These are phyloP conservation scores for Papilio gigon DNA, from an alignment of 2,888 invertebrate species.

Conservation along the genomic window DNA sequence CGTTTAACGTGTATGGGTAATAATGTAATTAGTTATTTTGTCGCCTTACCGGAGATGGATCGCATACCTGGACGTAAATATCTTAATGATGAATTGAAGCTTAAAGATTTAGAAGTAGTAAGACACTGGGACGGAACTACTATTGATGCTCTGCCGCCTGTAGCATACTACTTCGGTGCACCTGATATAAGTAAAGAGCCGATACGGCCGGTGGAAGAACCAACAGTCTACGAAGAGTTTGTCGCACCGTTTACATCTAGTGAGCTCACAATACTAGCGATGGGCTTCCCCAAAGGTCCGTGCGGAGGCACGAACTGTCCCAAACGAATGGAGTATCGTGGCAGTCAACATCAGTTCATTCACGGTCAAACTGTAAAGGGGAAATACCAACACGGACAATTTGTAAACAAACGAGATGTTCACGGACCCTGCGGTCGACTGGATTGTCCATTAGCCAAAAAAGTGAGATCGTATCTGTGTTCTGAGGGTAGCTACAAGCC, in stretches of 20 bases:
- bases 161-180: constrained; percentile 74
- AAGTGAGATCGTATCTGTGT: constrained; percentile 66
- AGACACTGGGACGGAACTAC: constrained; percentile 76
- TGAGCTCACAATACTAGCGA: constrained; percentile 73
- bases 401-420: constrained; percentile 75
- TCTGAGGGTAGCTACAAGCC: constrained; percentile 72
- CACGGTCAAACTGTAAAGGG: constrained; percentile 69
- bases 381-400: constrained; percentile 72
- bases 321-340: constrained; percentile 74
- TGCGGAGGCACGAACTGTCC: constrained; percentile 78
- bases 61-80: constrained; percentile 75
- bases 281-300: constrained; percentile 79
- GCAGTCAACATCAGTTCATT: constrained; percentile 76
- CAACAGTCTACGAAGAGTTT: constrained; percentile 65
- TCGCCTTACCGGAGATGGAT: constrained; percentile 75
- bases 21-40: constrained; percentile 67
- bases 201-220: constrained; percentile 61
- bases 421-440: constrained; percentile 77
- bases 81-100: constrained; percentile 67
- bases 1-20: constrained; percentile 72
- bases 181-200: constrained; percentile 73
- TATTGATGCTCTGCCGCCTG: constrained; percentile 70
- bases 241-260: constrained; percentile 71
- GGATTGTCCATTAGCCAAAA: constrained; percentile 76
- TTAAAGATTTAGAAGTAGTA: constrained; percentile 75